phyloP scores from a whole-genome alignment of 2,113 vertebrate species.

The Erythrocercus mccallii region DNA sequence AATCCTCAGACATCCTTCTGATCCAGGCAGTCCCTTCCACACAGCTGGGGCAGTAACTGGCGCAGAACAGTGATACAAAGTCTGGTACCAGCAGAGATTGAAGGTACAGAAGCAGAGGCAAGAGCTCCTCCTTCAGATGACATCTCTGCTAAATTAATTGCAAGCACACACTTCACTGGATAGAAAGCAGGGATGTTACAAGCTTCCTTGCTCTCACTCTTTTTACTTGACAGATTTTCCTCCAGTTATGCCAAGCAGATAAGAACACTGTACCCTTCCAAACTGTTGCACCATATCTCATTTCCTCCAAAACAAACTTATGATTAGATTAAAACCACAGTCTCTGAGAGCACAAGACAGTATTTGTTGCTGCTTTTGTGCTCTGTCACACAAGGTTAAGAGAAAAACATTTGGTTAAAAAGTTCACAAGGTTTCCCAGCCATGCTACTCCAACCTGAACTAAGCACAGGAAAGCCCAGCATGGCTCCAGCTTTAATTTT shows the following conservation, averaged over 20 bases:
- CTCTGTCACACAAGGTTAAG: neutral
- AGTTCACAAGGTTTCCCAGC: neutral
- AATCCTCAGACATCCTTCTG: neutral
- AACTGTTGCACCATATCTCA: neutral
- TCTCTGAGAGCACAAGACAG: neutral
- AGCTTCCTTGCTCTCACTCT: neutral
- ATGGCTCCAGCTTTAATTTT: neutral
- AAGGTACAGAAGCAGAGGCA: neutral
- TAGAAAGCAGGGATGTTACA: neutral
- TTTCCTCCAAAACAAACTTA: neutral
- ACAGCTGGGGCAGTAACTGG: neutral
- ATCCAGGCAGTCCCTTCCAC: neutral
- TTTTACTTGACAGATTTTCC: neutral
- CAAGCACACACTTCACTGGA: neutral
- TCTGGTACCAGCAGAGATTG: neutral
- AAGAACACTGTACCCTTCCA: neutral
- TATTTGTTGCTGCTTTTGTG: neutral
- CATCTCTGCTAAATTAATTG: neutral
- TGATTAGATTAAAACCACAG: neutral
- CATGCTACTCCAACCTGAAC: accelerated
- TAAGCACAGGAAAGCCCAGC: neutral
- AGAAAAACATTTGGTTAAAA: neutral
- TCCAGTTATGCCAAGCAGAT: neutral
- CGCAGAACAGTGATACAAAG: accelerated
- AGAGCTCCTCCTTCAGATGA: constrained; percentile 12